A percentile compares a stretch with the other conserved stretches of the same genome.
Evolutionary conservation across 2,797 vertebrate species (phyloP).

Genomic region (Pogoniulus pusillus): DNA sequence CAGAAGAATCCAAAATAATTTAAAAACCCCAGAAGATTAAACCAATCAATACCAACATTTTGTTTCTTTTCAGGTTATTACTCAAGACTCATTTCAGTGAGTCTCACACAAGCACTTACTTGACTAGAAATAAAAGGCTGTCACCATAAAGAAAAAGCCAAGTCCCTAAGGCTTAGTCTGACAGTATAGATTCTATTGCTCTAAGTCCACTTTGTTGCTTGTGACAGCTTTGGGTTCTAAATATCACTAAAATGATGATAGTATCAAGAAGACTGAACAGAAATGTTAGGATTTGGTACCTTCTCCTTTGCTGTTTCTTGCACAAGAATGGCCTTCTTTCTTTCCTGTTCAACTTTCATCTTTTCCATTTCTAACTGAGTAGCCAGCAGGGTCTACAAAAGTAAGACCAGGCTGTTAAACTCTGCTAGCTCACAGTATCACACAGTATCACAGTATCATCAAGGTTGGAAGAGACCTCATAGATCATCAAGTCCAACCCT

Average conservation of each 20-base stretch:
- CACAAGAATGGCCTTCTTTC: constrained; percentile 90
- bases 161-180: neutral
- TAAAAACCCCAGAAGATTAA: neutral
- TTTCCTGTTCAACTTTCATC: constrained; percentile 98
- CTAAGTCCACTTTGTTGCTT: neutral
- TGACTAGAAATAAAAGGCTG: neutral
- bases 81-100: neutral
- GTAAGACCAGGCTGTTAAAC: neutral
- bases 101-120: neutral
- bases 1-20: neutral
- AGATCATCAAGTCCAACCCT: too few species aligned
- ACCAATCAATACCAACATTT: neutral
- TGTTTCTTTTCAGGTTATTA: neutral
- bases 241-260: neutral
- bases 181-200: neutral
- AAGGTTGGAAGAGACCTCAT: too few species aligned
- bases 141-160: neutral
- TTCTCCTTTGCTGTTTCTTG: constrained; percentile 95
- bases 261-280: neutral
- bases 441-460: too few species aligned
- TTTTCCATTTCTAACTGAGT: constrained; percentile 98
- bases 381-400: constrained; percentile 82
- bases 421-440: neutral
- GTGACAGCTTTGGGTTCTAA: neutral
- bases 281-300: constrained; percentile 72